A percentile compares a stretch with the other conserved stretches of the same genome.
Conservation (phyloP, 1,140 invertebrate genomes). For the Paraescarpia echinospica region DNA sequence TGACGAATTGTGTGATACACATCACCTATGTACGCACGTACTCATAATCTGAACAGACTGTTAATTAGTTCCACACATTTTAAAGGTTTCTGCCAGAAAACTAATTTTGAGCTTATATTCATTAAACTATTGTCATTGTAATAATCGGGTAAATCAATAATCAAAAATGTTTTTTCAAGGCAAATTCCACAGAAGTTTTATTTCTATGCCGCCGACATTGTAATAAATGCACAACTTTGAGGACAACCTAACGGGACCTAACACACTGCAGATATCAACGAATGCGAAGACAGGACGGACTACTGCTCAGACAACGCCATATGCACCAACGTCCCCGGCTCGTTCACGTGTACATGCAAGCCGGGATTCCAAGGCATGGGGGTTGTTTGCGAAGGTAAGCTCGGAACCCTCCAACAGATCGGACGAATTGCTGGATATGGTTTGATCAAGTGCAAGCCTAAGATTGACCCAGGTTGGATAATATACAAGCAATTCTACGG, state of each 20-base stretch:
- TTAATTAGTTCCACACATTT: too few relatives aligned
- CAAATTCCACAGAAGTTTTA: neutral
- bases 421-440: slow-evolving; percentile 67
- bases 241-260: neutral
- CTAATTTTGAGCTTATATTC: too few relatives aligned
- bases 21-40: too few relatives aligned
- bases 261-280: neutral
- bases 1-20: too few relatives aligned
- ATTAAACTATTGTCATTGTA: too few relatives aligned
- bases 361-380: slow-evolving; percentile 22
- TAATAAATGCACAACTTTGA: neutral
- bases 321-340: slow-evolving; percentile 18
- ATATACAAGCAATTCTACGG: neutral
- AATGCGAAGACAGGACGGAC: slow-evolving; percentile 9
- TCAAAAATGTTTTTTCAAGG: neutral
- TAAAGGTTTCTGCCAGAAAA: too few relatives aligned
- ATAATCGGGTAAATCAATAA: neutral
- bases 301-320: slow-evolving; percentile 20
- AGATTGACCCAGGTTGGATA: neutral
- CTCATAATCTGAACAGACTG: too few relatives aligned
- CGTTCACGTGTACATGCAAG: slow-evolving; percentile 25
- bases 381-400: slow-evolving; percentile 2
- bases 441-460: slow-evolving; percentile 62
- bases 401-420: slow-evolving; percentile 55
- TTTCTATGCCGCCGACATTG: neutral